phyloP scores from a whole-genome alignment of 2,797 vertebrate genomes.

The Anguilla marmorata region DNA sequence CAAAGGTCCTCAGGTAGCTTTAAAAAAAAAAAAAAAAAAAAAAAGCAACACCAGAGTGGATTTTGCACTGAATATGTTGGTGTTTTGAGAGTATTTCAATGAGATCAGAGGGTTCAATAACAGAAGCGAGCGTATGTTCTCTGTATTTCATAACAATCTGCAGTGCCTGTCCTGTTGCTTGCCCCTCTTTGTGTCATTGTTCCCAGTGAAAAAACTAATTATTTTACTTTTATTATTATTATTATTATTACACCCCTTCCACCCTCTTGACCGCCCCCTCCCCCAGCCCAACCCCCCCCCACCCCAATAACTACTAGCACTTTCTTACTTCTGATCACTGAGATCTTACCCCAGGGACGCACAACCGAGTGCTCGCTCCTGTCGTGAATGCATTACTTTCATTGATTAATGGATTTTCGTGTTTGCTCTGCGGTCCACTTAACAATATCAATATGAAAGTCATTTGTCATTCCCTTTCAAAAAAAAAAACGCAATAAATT shows the following conservation, averaged over 20 bases:
- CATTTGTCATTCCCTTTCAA: constrained; percentile 41
- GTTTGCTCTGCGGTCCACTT: constrained; percentile 60
- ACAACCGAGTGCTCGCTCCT: constrained; percentile 55
- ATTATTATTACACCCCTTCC: too few species aligned
- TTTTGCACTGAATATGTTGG: neutral
- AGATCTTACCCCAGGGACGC: constrained; percentile 52
- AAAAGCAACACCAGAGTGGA: neutral
- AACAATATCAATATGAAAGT: constrained; percentile 20
- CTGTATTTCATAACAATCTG: neutral
- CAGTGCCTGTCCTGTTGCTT: neutral
- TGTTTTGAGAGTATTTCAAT: neutral
- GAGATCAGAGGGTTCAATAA: neutral
- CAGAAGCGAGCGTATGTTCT: neutral
- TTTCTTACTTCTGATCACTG: neutral
- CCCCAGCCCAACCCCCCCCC: constrained; percentile 50
- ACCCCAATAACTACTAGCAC: neutral
- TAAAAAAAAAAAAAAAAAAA: neutral
- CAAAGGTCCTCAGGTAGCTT: neutral
- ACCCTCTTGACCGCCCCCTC: constrained; percentile 51
- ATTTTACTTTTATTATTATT: too few species aligned
- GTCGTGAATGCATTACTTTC: neutral
- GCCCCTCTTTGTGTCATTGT: too few species aligned
- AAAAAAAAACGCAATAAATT: constrained; percentile 37
- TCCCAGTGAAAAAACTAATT: too few species aligned
- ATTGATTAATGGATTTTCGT: constrained; percentile 14